These are phyloP conservation scores for Kuschelorhynchus macadamiae DNA, from an alignment of 2,888 invertebrate species.

Conservation along the genomic window DNA sequence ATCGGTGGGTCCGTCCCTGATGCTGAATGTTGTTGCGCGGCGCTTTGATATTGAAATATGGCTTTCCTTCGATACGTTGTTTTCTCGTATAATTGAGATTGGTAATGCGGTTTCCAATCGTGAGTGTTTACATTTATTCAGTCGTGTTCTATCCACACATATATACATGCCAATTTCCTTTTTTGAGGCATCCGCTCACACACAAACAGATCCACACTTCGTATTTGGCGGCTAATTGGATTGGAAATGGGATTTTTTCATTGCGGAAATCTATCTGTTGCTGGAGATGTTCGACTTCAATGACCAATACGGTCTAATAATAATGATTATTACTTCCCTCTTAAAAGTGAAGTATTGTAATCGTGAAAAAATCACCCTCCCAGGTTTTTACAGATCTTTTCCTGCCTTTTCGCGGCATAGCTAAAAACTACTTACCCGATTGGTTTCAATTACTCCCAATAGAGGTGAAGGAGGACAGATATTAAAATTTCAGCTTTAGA, in stretches of 20 bases:
- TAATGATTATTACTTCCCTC: no score
- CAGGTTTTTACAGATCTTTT: no score
- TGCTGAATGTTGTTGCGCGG: slow-evolving; percentile 1
- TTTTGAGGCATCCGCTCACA: no score
- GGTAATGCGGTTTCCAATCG: slow-evolving; percentile 42
- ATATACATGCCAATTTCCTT: slow-evolving; percentile 3
- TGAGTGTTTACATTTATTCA: slow-evolving; percentile 35
- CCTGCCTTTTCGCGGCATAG: no score
- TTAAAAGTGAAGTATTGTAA: no score
- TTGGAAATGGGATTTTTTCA: slow-evolving; percentile 10
- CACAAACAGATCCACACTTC: slow-evolving; percentile 8
- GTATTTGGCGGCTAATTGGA: slow-evolving; percentile 9
- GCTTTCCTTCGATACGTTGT: slow-evolving; percentile 38
- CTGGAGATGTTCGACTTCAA: no score
- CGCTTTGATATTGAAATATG: slow-evolving; percentile 49
- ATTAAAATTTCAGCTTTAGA: no score
- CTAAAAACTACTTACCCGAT: no score
- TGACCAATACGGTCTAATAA: no score
- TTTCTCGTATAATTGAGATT: slow-evolving; percentile 46
- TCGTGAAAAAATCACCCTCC: no score
- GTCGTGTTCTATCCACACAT: slow-evolving; percentile 14
- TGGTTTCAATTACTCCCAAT: no score
- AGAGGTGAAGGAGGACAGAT: no score
- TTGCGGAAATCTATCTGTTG: background rate
- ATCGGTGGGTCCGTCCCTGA: slow-evolving; percentile 21